Evolutionary conservation across 2,113 vertebrate species (phyloP).

Genomic region (Neotoma lepida): DNA sequence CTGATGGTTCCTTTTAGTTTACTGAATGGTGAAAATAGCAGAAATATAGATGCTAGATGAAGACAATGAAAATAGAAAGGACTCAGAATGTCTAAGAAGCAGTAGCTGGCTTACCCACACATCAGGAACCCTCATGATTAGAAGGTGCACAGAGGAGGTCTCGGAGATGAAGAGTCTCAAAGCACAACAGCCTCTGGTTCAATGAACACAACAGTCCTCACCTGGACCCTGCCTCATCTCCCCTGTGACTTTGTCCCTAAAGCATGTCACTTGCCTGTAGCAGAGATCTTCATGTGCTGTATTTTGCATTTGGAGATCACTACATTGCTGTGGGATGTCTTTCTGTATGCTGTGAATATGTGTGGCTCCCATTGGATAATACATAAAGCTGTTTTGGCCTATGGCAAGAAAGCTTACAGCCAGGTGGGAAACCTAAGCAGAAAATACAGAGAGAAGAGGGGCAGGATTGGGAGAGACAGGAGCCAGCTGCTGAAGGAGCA

Average conservation of each 20-base stretch:
- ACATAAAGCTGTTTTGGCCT: no score
- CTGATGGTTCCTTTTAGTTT: constrained; percentile 23
- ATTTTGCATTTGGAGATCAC: not conserved
- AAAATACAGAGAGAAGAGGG: no score
- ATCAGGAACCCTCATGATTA: no score
- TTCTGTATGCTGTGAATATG: no score
- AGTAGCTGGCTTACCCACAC: not conserved
- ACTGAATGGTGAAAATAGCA: accelerated
- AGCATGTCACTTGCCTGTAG: accelerated
- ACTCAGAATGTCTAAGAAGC: not conserved
- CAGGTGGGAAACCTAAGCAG: no score
- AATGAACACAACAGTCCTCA: not conserved
- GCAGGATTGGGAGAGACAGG: no score
- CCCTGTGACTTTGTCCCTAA: not conserved
- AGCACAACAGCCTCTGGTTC: not conserved
- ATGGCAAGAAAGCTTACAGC: no score
- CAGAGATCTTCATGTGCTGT: not conserved
- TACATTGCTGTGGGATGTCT: no score
- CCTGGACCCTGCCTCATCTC: not conserved
- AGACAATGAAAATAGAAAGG: not conserved
- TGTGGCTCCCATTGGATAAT: no score
- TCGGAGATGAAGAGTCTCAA: not conserved
- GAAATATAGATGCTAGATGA: not conserved
- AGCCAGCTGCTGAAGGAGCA: no score
- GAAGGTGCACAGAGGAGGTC: not conserved